Evolutionary conservation across 2,888 invertebrate genomes (phyloP), one percentile per base, ranked within the genome.

Genomic region (Pomacea canaliculata): DNA sequence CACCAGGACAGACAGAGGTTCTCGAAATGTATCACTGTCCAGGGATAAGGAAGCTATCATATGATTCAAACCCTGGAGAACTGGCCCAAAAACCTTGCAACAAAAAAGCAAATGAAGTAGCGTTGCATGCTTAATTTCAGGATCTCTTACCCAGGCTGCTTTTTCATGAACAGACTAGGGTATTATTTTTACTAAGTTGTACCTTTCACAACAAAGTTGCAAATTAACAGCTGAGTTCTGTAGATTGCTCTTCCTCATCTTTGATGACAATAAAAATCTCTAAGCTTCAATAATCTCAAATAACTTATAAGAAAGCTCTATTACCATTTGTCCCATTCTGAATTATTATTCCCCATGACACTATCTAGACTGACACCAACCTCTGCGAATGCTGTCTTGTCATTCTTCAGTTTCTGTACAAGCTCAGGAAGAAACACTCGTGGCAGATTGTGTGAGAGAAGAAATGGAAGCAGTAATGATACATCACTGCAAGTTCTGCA

Each of bases 401-500:
- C 94, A 27, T 91, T 90, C 84, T 94, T 93, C 16, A 94, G 94
- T 75, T 93, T 93, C 19, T 92, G 92, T 23, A 95, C 91, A 16
- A 95, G 91, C 80, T 92, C 92, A 8, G 94, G 94, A 46, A 96
- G 91, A 83, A 96, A 94, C 0, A 95, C 95, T 60, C 94, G 92
- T 0, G 96, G 96, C 46, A 96, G 92, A 71, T 93, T 94, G 83
- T 95, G 94, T 70, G 93, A 93, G 65, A 95, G 90, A 73, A 96
- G 92, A 76, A 94, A 94, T 12, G 93, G 92, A 51, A 95, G 92
- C 37, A 96, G 91, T 0, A 94, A 93, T 0, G 95, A 94, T 13
- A 86, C 82, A 78, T 93, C 82, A 75, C 84, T 82, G 79, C 83
- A 82, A 70, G 87, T 84, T 78, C 90, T 90, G 78, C 27, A 83